A percentile compares a stretch with the other conserved stretches of the same genome.
Evolutionary conservation across 2,113 vertebrate species (phyloP).

Genomic region (Delphinus delphis): DNA sequence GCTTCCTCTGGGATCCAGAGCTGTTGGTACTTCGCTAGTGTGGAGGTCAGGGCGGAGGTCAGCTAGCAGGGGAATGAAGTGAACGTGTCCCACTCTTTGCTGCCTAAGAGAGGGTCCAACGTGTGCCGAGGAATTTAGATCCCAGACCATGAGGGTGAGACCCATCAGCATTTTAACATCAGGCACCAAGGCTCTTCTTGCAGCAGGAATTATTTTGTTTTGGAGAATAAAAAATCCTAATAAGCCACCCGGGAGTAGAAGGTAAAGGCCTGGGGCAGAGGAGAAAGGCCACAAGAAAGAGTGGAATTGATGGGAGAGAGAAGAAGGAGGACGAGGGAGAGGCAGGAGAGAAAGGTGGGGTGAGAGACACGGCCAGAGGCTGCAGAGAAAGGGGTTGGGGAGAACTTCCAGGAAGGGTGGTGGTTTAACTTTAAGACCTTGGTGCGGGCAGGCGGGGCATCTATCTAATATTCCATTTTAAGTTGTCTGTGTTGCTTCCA

Average conservation of each 20-base stretch:
- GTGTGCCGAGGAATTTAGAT: neutral
- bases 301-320: neutral
- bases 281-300: neutral
- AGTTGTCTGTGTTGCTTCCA: neutral
- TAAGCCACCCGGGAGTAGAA: neutral
- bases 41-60: neutral
- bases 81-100: neutral
- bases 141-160: neutral
- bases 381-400: neutral
- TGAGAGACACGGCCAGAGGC: neutral
- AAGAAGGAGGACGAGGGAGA: neutral
- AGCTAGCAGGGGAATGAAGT: neutral
- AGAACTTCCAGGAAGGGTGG: neutral
- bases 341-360: fast-evolving
- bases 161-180: neutral
- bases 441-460: neutral
- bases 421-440: neutral
- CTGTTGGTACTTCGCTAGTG: too few relatives aligned
- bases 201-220: neutral
- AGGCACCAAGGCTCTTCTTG: neutral
- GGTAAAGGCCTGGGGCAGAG: neutral
- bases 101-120: neutral
- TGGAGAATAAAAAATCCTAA: neutral
- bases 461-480: neutral
- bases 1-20: neutral